These are phyloP conservation scores for Hoplodrina ambigua DNA, from an alignment of 2,888 invertebrate genomes.

Conservation along the genomic window DNA sequence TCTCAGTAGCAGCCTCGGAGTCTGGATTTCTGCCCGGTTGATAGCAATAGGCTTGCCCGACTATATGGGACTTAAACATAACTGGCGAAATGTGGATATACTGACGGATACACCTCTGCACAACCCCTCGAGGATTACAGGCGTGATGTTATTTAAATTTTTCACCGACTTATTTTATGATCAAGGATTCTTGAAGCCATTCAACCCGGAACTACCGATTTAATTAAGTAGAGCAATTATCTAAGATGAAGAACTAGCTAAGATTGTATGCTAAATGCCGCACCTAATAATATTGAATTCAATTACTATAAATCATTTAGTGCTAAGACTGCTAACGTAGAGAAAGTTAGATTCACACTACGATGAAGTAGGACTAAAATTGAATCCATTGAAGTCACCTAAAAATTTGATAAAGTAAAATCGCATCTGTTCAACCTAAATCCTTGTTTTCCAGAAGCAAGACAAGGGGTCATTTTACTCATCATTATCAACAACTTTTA, in stretches of 20 bases:
- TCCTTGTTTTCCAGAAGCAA: no score
- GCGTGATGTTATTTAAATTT: neutral
- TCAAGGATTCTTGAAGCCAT: slow-evolving; percentile 6
- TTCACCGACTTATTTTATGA: slow-evolving; percentile 8
- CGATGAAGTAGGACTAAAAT: slow-evolving; percentile 13
- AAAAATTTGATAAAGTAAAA: neutral
- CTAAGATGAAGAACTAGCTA: neutral
- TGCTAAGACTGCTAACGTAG: slow-evolving; percentile 10
- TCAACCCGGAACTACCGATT: slow-evolving; percentile 44
- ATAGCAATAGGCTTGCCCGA: no score
- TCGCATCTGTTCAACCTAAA: neutral
- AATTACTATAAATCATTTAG: slow-evolving; percentile 47
- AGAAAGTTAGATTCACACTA: slow-evolving; percentile 35
- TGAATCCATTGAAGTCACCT: neutral
- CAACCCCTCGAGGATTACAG: no score
- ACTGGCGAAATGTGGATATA: no score
- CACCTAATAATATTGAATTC: slow-evolving; percentile 49
- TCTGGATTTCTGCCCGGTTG: no score
- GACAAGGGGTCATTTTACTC: no score
- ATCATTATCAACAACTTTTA: no score
- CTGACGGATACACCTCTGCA: no score
- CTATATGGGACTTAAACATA: no score
- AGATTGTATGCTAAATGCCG: slow-evolving; percentile 37
- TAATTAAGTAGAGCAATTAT: slow-evolving; percentile 42
- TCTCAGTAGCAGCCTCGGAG: no score